Evolutionary conservation across 2,113 vertebrate genomes (phyloP).

Genomic region (Chloropsis cyanopogon): DNA sequence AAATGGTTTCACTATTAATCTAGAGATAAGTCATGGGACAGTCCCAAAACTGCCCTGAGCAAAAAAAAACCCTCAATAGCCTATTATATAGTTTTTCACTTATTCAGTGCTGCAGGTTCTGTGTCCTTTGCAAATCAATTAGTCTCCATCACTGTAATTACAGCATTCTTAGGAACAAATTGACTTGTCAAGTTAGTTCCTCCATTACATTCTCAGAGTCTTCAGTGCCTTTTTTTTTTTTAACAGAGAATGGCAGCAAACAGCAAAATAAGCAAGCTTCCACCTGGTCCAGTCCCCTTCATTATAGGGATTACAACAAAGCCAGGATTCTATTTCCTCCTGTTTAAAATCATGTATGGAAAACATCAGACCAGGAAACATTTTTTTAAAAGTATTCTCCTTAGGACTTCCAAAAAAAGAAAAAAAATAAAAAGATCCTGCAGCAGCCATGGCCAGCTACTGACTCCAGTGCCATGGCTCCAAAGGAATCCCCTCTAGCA

Average conservation of each 20-base stretch:
- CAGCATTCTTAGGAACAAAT: neutral
- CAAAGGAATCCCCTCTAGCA: neutral
- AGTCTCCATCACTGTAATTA: neutral
- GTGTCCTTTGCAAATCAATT: neutral
- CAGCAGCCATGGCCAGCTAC: neutral
- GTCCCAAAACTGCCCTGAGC: neutral
- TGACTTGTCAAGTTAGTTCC: neutral
- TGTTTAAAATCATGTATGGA: neutral
- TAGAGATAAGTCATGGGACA: neutral
- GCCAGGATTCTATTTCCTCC: neutral
- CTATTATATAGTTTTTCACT: neutral
- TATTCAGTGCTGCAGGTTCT: neutral
- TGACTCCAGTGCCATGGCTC: neutral
- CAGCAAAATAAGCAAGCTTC: neutral
- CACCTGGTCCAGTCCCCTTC: neutral
- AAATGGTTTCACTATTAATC: neutral
- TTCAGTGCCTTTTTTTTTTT: neutral
- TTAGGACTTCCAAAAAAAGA: neutral
- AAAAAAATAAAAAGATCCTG: neutral
- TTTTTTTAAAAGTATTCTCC: neutral
- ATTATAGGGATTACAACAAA: neutral
- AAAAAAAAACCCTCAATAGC: neutral
- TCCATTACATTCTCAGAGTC: neutral
- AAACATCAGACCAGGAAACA: neutral
- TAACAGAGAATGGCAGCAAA: neutral